A percentile compares a stretch with the other conserved stretches of the same genome.
Evolutionary conservation across 2,113 vertebrate genomes (phyloP).

Genomic region (Sylvia atricapilla): DNA sequence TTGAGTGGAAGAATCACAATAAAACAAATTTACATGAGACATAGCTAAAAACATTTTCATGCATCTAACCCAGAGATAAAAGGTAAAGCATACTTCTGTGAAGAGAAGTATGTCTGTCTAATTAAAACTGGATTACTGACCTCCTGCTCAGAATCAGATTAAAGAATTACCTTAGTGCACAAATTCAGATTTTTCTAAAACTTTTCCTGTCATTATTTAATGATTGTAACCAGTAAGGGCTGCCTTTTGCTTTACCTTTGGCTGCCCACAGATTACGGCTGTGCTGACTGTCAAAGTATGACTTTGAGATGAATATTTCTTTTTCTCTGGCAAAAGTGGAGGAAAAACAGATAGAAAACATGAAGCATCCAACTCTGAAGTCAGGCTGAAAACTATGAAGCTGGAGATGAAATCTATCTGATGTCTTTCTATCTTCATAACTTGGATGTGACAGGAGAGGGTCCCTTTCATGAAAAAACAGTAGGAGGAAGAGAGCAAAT

Average conservation of each 20-base stretch:
- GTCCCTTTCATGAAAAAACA: neutral
- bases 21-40: neutral
- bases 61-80: neutral
- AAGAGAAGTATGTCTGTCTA: neutral
- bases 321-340: neutral
- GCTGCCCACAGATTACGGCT: neutral
- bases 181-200: neutral
- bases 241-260: neutral
- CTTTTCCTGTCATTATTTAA: neutral
- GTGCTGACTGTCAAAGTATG: neutral
- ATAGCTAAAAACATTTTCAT: neutral
- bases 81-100: neutral
- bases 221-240: neutral
- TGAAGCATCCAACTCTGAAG: neutral
- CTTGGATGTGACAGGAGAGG: neutral
- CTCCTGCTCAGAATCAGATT: neutral
- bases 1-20: neutral
- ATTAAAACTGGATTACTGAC: neutral
- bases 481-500: neutral
- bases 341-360: neutral
- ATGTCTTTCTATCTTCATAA: neutral
- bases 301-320: neutral
- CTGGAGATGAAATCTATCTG: neutral
- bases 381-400: neutral
- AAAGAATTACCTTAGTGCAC: neutral